A percentile compares a stretch with the other conserved stretches of the same genome.
phyloP scores from a whole-genome alignment of 2,888 invertebrate genomes.

The Drosophila algonquin region DNA sequence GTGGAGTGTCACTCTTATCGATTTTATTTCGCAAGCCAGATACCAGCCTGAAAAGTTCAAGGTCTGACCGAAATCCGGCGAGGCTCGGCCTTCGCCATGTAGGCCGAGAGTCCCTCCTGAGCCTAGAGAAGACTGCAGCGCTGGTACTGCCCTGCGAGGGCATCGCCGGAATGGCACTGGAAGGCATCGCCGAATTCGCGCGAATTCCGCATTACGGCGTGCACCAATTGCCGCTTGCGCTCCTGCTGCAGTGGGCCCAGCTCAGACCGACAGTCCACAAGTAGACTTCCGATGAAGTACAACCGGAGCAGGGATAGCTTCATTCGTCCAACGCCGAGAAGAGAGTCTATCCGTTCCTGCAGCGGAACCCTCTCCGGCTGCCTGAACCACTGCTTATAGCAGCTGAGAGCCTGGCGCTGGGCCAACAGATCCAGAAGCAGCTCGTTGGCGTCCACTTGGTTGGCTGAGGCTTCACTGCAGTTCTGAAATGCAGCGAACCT shows the following conservation, averaged over 20 bases:
- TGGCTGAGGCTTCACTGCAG: slow-evolving; percentile 56
- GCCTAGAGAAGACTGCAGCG: slow-evolving; percentile 47
- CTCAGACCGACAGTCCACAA: slow-evolving; percentile 70
- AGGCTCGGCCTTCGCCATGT: slow-evolving; percentile 1
- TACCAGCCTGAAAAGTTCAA: slow-evolving; percentile 65
- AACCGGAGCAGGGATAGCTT: slow-evolving; percentile 72
- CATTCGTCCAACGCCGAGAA: slow-evolving; percentile 55
- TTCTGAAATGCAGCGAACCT: slow-evolving; percentile 69
- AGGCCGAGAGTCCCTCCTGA: neutral
- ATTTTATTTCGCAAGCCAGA: slow-evolving; percentile 52
- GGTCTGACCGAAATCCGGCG: slow-evolving; percentile 50
- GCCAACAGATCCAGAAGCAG: slow-evolving; percentile 74
- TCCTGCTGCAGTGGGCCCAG: slow-evolving; percentile 48
- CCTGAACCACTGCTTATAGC: slow-evolving; percentile 70
- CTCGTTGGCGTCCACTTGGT: slow-evolving; percentile 64
- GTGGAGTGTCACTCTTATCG: slow-evolving; percentile 47
- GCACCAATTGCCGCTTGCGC: slow-evolving; percentile 62
- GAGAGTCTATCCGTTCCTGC: slow-evolving; percentile 56
- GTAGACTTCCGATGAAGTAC: slow-evolving; percentile 74
- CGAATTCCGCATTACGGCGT: slow-evolving; percentile 76
- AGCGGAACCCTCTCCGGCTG: slow-evolving; percentile 53
- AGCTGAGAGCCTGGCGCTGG: slow-evolving; percentile 64
- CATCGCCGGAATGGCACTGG: slow-evolving; percentile 68
- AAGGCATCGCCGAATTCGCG: slow-evolving; percentile 78
- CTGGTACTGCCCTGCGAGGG: slow-evolving; percentile 59